phyloP scores from a whole-genome alignment of 2,888 invertebrate species.

The Prosapia bicincta region DNA sequence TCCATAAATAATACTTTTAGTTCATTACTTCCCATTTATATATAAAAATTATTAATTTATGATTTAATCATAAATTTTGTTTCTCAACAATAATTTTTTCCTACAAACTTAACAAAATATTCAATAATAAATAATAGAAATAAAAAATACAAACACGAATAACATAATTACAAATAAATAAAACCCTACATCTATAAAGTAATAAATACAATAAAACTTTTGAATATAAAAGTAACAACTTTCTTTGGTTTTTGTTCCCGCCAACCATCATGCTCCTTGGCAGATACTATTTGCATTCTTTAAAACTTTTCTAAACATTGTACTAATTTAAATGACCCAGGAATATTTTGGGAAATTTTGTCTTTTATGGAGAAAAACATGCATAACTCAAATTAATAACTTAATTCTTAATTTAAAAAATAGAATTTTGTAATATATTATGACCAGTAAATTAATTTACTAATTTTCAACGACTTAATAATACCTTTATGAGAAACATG shows the following conservation, averaged over 20 bases:
- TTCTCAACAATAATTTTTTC: neutral
- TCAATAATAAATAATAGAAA: constrained; percentile 2
- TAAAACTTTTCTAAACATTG: neutral
- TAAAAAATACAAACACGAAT: constrained; percentile 21
- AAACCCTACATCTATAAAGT: constrained; percentile 10
- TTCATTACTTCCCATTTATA: neutral
- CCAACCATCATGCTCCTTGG: neutral
- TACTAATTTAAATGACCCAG: neutral
- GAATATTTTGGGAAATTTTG: no score
- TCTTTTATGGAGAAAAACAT: no score
- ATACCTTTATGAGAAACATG: no score
- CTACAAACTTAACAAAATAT: constrained; percentile 7
- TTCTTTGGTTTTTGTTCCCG: constrained; percentile 24
- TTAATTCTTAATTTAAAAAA: no score
- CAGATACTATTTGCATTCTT: neutral
- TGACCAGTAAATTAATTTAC: no score
- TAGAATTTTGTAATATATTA: no score
- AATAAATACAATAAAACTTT: constrained; percentile 9
- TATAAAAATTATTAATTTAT: neutral
- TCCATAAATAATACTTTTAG: neutral
- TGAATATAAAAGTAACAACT: neutral
- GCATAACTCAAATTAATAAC: no score
- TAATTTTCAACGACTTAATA: no score
- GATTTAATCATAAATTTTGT: neutral
- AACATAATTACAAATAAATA: constrained; percentile 11